These are phyloP conservation scores for Busseola fusca DNA, from an alignment of 2,888 invertebrate species.

Conservation along the genomic window DNA sequence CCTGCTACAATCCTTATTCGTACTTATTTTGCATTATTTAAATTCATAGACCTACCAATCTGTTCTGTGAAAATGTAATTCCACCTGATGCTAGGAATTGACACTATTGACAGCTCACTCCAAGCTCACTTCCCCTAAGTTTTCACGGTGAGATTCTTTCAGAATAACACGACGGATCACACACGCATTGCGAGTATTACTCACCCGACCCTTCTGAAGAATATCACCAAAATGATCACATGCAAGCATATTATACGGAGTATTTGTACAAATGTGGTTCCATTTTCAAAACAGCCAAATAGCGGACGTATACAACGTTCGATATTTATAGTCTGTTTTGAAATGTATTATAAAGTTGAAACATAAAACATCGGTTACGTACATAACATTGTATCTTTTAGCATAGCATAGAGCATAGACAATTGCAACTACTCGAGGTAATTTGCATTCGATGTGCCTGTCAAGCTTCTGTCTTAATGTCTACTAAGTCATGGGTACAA, in stretches of 20 bases:
- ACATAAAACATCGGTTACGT: not conserved
- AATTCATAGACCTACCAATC: not conserved
- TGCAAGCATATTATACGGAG: not conserved
- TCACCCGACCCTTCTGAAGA: not conserved
- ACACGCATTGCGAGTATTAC: not conserved
- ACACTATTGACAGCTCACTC: too few species aligned
- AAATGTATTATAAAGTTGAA: slow-evolving; percentile 7
- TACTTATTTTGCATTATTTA: too few species aligned
- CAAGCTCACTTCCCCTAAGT: too few species aligned
- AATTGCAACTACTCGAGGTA: not conserved
- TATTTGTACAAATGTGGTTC: not conserved
- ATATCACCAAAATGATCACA: not conserved
- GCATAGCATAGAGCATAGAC: not conserved
- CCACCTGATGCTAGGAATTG: too few species aligned
- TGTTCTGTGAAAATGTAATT: not conserved
- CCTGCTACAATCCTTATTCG: not conserved
- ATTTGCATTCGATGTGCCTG: slow-evolving; percentile 16
- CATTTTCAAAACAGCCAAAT: not conserved
- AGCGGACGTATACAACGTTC: not conserved
- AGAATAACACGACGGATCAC: not conserved
- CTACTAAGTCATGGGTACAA: slow-evolving; percentile 12
- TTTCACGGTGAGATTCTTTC: too few species aligned
- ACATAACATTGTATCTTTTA: not conserved
- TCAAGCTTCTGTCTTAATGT: slow-evolving; percentile 6
- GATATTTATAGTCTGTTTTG: not conserved